Conservation (phyloP, 2,113 vertebrate species). For the Esox niger region DNA sequence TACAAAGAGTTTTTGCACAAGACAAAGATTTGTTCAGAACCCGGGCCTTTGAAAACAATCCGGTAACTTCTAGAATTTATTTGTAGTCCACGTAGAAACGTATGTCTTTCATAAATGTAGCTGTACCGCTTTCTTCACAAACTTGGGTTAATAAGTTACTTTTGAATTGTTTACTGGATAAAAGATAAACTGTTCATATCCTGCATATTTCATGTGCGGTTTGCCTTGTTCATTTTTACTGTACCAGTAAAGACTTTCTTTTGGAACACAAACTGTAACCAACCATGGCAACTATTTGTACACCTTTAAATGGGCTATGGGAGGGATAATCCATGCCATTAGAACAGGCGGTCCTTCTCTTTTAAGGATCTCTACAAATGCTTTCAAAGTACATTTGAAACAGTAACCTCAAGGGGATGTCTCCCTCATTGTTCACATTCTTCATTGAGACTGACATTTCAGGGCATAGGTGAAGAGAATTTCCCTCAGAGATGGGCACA, state of each 20-base stretch:
- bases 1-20: background rate
- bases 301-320: background rate
- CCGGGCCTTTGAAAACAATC: background rate
- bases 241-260: background rate
- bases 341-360: background rate
- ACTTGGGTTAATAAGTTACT: slow-evolving; percentile 12
- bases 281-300: background rate
- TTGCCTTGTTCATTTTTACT: background rate
- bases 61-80: background rate
- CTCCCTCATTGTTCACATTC: slow-evolving; percentile 10
- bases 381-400: background rate
- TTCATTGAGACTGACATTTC: slow-evolving; percentile 6
- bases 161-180: background rate
- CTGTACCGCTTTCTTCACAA: background rate
- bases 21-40: background rate
- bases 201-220: background rate
- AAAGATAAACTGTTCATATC: background rate
- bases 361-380: slow-evolving; percentile 1
- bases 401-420: slow-evolving; percentile 8
- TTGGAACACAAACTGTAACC: background rate
- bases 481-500: background rate
- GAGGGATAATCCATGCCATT: background rate
- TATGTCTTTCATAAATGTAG: background rate
- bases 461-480: slow-evolving; percentile 4
- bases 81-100: too few species aligned